Evolutionary conservation across 2,113 vertebrate genomes (phyloP).

Genomic region (Amphiprion ocellaris): DNA sequence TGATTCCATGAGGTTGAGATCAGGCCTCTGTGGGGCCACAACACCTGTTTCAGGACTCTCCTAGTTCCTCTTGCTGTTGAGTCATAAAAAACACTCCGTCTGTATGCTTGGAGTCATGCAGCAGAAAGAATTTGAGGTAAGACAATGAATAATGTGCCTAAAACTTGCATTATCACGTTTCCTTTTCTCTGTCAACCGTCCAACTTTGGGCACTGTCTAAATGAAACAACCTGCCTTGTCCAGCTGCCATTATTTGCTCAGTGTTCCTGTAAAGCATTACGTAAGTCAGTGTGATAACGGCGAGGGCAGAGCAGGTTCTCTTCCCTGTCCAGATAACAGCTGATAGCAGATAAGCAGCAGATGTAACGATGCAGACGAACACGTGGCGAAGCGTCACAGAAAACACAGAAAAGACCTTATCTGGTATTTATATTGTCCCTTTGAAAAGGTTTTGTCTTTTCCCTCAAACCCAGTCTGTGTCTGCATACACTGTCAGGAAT

Average conservation of each 20-base stretch:
- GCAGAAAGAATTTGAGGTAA: background rate
- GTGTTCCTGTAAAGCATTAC: slow-evolving; percentile 12
- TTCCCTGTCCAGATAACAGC: slow-evolving; percentile 33
- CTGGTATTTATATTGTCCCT: no score
- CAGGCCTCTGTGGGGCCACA: background rate
- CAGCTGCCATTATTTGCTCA: background rate
- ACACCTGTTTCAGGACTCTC: slow-evolving; percentile 2
- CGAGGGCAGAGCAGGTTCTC: slow-evolving; percentile 1
- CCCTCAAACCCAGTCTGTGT: no score
- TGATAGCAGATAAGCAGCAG: slow-evolving; percentile 29
- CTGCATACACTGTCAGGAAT: no score
- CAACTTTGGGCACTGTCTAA: background rate
- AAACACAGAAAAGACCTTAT: background rate
- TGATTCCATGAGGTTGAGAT: background rate
- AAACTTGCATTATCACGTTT: no score
- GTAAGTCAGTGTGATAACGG: background rate
- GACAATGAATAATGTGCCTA: no score
- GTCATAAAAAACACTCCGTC: background rate
- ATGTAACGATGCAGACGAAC: background rate
- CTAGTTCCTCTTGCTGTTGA: background rate
- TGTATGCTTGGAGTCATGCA: background rate
- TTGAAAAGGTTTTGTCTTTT: no score
- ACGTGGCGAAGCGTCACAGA: background rate
- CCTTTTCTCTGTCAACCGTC: no score
- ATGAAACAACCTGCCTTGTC: background rate